Evolutionary conservation across 37 sponge, comb jelly and placozoan genomes (phyloP).

Genomic region (Chondrosia reniformis): DNA sequence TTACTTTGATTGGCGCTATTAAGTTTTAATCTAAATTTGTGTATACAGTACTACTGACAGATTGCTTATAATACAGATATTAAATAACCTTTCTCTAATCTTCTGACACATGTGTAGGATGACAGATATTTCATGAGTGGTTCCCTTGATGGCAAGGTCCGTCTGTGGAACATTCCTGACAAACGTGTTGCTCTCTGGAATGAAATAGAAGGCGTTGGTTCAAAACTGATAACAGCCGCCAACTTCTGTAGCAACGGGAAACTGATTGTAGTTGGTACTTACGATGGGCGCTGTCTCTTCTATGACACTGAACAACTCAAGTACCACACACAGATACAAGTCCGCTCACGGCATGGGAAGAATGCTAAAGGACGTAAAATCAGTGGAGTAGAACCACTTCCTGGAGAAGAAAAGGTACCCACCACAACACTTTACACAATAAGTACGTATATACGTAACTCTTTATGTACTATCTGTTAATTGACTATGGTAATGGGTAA

Average conservation of each 20-base stretch:
- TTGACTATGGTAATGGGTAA: too few species aligned
- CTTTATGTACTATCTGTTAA: too few species aligned
- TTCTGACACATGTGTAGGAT: conserved; percentile 46
- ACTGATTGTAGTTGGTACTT: conserved; percentile 86
- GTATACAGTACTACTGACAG: too few species aligned
- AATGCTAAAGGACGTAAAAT: conserved; percentile 89
- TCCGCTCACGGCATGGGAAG: conserved; percentile 82
- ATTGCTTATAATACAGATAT: too few species aligned
- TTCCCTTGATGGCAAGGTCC: conserved; percentile 88
- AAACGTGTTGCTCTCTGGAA: conserved; percentile 96
- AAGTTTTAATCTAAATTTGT: too few species aligned
- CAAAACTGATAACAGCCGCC: conserved; percentile 90
- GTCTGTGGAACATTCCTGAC: conserved; percentile 96
- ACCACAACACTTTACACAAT: too few species aligned
- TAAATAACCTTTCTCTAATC: too few species aligned
- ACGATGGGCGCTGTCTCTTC: conserved; percentile 93
- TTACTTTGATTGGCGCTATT: too few species aligned
- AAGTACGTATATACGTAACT: too few species aligned
- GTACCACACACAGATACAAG: conserved; percentile 98
- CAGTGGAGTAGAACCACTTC: conserved; percentile 88
- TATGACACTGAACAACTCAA: conserved; percentile 96
- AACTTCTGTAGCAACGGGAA: conserved; percentile 94
- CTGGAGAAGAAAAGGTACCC: conserved; percentile 86
- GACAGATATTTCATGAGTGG: conserved; percentile 95
- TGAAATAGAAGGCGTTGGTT: conserved; percentile 87